Conservation (phyloP, 1,140 invertebrate genomes). For the Scylla paramamosain region DNA sequence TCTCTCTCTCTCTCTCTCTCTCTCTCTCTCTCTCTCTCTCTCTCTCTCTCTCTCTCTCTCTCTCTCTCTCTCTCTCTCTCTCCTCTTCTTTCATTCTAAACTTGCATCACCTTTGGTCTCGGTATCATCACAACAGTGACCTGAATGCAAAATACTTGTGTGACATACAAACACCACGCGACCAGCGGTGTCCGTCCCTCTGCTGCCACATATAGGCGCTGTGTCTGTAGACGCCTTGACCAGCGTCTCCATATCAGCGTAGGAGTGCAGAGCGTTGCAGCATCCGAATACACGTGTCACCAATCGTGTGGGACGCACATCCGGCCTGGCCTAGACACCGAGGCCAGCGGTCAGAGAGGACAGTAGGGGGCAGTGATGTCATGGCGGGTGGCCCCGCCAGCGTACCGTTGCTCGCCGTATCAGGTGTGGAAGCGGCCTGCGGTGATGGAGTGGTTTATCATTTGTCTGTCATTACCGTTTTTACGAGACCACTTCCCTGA, state of each 20-base stretch:
- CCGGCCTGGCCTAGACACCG: neutral
- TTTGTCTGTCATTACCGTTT: conserved; percentile 14
- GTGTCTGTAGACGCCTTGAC: neutral
- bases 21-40: too few relatives aligned
- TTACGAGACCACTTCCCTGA: neutral
- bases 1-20: neutral
- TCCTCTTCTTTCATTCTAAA: too few relatives aligned
- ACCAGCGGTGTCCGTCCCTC: neutral
- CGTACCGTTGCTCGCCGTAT: neutral
- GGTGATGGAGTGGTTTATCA: neutral
- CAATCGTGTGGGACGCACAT: neutral
- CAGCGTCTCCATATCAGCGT: neutral
- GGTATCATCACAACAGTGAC: neutral
- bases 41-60: too few relatives aligned
- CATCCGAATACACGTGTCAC: neutral
- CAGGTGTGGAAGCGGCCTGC: neutral
- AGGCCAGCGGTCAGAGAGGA: neutral
- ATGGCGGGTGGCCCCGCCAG: neutral
- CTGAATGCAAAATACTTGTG: neutral
- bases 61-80: too few relatives aligned
- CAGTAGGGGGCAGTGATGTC: neutral
- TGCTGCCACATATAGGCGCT: neutral
- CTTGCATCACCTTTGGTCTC: neutral
- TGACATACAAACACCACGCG: neutral
- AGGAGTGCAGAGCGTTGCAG: neutral